phyloP scores from a whole-genome alignment of 2,888 invertebrate species.

The Drosophila meridiana region DNA sequence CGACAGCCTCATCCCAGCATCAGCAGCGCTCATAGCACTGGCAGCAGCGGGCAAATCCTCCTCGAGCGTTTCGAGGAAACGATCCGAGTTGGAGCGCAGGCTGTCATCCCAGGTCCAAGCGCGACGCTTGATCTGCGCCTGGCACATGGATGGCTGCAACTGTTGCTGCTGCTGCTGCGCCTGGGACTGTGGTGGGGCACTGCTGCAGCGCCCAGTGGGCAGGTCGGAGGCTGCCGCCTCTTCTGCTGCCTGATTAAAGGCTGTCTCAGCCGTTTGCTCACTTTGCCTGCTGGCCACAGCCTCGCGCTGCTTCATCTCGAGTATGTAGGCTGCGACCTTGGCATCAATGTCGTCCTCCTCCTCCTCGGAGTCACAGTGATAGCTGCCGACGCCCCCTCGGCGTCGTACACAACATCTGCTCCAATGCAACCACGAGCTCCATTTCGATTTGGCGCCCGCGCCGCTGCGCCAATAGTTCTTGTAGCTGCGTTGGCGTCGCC shows the following conservation, averaged over 20 bases:
- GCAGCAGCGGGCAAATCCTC: conserved; percentile 63
- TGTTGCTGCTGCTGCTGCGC: conserved; percentile 18
- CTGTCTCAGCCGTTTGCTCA: conserved; percentile 51
- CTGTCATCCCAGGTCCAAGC: conserved; percentile 85
- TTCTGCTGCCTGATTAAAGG: conserved; percentile 13
- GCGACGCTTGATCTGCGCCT: conserved; percentile 46
- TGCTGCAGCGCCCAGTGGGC: conserved; percentile 25
- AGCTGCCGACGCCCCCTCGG: conserved; percentile 31
- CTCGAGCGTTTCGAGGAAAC: conserved; percentile 84
- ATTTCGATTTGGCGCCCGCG: conserved; percentile 22
- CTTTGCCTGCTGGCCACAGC: conserved; percentile 54
- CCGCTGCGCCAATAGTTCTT: conserved; percentile 55
- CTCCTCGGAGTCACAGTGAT: conserved; percentile 68
- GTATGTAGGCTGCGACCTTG: conserved; percentile 82
- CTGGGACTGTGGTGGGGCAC: conserved; percentile 22
- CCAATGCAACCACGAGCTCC: conserved; percentile 29
- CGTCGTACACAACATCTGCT: conserved; percentile 43
- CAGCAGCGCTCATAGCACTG: conserved; percentile 22
- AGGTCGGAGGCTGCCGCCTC: conserved; percentile 2
- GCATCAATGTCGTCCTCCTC: conserved; percentile 83
- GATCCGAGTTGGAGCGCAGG: conserved; percentile 84
- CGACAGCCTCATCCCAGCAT: conserved; percentile 39
- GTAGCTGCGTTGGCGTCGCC: conserved; percentile 45
- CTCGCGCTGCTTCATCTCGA: conserved; percentile 79
- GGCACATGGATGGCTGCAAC: conserved; percentile 6